phyloP scores from a whole-genome alignment of 2,113 vertebrate genomes.

The Gavialis gangeticus region DNA sequence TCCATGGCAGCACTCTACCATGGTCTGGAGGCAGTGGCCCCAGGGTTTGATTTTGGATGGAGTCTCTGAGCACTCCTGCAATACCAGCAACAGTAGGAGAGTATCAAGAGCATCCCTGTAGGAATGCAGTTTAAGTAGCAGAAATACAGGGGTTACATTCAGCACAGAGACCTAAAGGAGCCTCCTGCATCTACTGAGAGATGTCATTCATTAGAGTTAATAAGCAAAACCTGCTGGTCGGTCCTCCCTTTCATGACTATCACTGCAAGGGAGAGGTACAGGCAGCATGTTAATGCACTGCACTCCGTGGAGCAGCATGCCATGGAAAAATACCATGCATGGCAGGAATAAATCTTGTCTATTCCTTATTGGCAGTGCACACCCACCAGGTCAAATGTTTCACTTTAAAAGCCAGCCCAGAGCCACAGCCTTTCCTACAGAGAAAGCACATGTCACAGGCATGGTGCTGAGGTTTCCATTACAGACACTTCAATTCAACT shows the following conservation, averaged over 20 bases:
- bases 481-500: constrained; percentile 51
- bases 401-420: not conserved
- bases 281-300: not conserved
- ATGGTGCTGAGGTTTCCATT: not conserved
- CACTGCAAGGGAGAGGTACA: not conserved
- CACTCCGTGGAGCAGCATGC: not conserved
- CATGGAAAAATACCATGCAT: not conserved
- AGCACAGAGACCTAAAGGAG: not conserved
- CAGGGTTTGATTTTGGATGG: not conserved
- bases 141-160: not conserved
- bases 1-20: no score
- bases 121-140: not conserved
- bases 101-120: not conserved
- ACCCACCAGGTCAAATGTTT: not conserved
- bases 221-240: not conserved
- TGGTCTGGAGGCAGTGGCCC: not conserved
- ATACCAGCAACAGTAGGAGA: not conserved
- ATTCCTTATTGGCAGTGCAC: not conserved
- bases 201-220: not conserved
- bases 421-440: not conserved
- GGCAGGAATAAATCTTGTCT: not conserved
- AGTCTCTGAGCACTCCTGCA: not conserved
- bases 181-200: not conserved
- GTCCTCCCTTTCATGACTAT: rapidly evolving
- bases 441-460: not conserved